These are phyloP conservation scores for Drosophila mimica DNA, from an alignment of 2,888 invertebrate genomes.

Conservation along the genomic window DNA sequence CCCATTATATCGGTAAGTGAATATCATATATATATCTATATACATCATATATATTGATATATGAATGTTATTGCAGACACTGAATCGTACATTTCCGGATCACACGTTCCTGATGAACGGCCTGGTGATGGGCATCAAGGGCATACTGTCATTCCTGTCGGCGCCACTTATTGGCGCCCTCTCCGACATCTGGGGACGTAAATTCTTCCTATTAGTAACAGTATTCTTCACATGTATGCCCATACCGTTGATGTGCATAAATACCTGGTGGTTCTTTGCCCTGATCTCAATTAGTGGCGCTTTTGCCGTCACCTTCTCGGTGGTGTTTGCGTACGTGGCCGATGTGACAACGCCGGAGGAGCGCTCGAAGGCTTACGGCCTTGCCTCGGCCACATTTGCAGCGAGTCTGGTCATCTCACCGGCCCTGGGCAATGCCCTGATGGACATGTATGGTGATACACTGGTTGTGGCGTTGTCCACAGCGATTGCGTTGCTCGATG, in stretches of 20 bases:
- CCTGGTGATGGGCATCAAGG: conserved; percentile 99
- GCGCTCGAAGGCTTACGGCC: conserved; percentile 96
- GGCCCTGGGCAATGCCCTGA: conserved; percentile 95
- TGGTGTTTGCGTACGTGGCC: conserved; percentile 99
- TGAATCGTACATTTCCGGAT: conserved; percentile 99
- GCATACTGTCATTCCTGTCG: conserved; percentile 97
- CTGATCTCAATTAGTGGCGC: conserved; percentile 99
- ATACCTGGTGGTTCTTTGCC: conserved; percentile 99
- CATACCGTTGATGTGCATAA: conserved; percentile 99
- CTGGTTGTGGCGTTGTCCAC: conserved; percentile 98
- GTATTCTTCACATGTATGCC: conserved; percentile 99
- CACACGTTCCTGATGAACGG: conserved; percentile 99
- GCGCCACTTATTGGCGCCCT: conserved; percentile 98
- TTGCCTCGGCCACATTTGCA: conserved; percentile 99
- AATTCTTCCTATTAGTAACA: conserved; percentile 98
- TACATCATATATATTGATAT: neutral
- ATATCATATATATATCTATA: neutral
- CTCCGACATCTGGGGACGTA: conserved; percentile 99
- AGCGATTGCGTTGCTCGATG: conserved; percentile 97
- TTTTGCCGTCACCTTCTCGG: conserved; percentile 99
- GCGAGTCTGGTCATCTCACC: conserved; percentile 99
- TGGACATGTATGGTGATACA: conserved; percentile 93
- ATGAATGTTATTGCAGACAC: conserved; percentile 86
- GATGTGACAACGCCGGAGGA: conserved; percentile 99
- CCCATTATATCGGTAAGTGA: conserved; percentile 91